A percentile compares a stretch with the other conserved stretches of the same genome.
Conservation (phyloP, 2,888 invertebrate genomes). For the Prenolepis imparis region DNA sequence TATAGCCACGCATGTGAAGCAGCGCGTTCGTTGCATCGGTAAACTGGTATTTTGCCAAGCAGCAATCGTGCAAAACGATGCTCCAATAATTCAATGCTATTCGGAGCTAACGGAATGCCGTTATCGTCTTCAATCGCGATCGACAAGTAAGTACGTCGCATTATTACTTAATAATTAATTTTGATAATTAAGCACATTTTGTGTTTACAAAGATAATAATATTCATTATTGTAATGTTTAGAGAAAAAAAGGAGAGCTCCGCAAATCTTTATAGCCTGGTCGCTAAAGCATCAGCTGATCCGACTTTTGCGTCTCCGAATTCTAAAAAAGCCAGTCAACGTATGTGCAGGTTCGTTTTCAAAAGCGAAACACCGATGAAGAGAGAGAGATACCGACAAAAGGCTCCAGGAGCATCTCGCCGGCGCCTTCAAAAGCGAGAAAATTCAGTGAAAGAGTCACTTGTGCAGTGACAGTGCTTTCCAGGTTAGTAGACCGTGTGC, state of each 20-base stretch:
- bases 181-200: neutral
- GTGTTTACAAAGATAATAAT: neutral
- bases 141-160: neutral
- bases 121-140: slow-evolving; percentile 9
- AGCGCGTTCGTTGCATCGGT: slow-evolving; percentile 46
- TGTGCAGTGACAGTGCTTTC: slow-evolving; percentile 72
- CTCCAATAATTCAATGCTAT: slow-evolving; percentile 70
- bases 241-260: neutral
- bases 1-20: slow-evolving; percentile 52
- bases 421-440: slow-evolving; percentile 62
- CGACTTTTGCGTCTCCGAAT: neutral
- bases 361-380: slow-evolving; percentile 28
- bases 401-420: neutral
- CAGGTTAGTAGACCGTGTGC: slow-evolving; percentile 70
- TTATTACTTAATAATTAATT: neutral
- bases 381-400: neutral
- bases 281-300: too few species aligned
- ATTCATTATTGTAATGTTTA: neutral
- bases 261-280: too few species aligned
- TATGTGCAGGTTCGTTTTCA: neutral
- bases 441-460: slow-evolving; percentile 73
- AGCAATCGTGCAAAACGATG: slow-evolving; percentile 68
- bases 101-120: slow-evolving; percentile 65
- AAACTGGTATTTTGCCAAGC: slow-evolving; percentile 65
- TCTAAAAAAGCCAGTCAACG: neutral